phyloP scores from a whole-genome alignment of 2,113 vertebrate species.

The Marcusenius ussheri region DNA sequence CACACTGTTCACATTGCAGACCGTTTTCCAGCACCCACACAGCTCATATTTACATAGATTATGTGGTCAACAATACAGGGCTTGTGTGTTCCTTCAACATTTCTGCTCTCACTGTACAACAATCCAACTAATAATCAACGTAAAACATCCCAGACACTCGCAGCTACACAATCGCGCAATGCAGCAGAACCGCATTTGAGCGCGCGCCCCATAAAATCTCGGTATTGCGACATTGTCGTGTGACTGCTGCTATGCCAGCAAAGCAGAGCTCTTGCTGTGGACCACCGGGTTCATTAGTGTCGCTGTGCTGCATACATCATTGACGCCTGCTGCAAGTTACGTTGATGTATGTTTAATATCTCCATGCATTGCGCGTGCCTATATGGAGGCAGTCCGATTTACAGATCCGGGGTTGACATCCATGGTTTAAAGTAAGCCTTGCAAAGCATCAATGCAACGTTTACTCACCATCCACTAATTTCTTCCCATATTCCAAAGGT shows the following conservation, averaged over 20 bases:
- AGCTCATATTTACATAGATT: conserved; percentile 14
- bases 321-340: neutral
- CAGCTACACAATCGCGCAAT: neutral
- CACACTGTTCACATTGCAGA: neutral
- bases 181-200: neutral
- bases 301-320: neutral
- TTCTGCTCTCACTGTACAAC: neutral
- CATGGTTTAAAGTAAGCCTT: neutral
- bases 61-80: conserved; percentile 1
- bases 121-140: neutral
- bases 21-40: conserved; percentile 10
- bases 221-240: neutral
- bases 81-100: neutral
- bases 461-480: neutral
- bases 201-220: neutral
- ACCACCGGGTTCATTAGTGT: neutral
- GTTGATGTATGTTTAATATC: neutral
- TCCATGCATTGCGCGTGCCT: neutral
- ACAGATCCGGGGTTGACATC: neutral
- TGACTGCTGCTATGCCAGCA: neutral
- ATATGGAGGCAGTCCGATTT: neutral
- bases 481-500: neutral
- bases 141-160: conserved; percentile 3
- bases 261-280: neutral
- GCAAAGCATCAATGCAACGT: neutral